phyloP scores from a whole-genome alignment of 2,113 vertebrate genomes.

The Lichenostomus cassidix region DNA sequence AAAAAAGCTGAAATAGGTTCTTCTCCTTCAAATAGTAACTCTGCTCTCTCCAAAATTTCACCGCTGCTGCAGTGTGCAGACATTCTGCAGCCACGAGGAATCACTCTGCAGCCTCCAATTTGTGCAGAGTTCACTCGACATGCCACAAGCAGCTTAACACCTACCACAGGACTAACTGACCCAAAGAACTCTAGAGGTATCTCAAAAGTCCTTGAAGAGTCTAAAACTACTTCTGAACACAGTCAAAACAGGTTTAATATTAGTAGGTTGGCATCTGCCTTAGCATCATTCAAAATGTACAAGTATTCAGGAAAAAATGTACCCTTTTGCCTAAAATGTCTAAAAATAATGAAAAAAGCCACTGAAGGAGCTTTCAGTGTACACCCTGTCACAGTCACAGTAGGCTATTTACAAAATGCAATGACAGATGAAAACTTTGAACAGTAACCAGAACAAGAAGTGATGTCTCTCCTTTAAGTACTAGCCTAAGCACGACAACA shows the following conservation, averaged over 20 bases:
- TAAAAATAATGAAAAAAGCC: background rate
- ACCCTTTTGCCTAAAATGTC: background rate
- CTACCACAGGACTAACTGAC: background rate
- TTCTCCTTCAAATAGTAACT: constrained; percentile 53
- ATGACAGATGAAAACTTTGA: background rate
- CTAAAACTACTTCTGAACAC: background rate
- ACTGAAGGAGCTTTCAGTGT: background rate
- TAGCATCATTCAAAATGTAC: background rate
- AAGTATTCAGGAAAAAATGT: background rate
- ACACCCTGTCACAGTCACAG: background rate
- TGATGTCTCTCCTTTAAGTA: background rate
- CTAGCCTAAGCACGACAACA: background rate
- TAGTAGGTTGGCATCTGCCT: background rate
- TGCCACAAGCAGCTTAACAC: background rate
- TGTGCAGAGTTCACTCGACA: fast-evolving
- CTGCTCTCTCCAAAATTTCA: constrained; percentile 25
- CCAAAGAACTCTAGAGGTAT: background rate
- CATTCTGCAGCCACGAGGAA: background rate
- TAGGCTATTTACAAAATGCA: background rate
- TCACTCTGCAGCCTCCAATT: background rate
- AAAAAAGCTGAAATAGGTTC: constrained; percentile 39
- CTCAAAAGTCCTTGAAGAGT: background rate
- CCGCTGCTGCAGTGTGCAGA: background rate
- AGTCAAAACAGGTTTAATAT: background rate
- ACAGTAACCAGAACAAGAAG: background rate